These are phyloP conservation scores for Rhagophthalmus giganteus DNA, from an alignment of 2,888 invertebrate genomes.

Conservation along the genomic window DNA sequence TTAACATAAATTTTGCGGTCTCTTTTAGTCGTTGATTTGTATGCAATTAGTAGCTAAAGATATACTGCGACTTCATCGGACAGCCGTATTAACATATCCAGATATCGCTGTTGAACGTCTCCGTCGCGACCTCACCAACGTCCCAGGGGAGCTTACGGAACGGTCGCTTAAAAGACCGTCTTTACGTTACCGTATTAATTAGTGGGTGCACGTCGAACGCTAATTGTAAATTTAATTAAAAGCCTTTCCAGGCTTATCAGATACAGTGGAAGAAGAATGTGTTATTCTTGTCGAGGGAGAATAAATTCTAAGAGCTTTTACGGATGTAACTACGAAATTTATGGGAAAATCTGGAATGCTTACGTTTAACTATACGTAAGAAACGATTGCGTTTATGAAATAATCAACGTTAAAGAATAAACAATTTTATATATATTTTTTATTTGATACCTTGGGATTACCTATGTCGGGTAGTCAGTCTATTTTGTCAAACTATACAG, in stretches of 20 bases:
- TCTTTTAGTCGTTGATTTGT: constrained; percentile 47
- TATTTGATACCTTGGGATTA: too few relatives aligned
- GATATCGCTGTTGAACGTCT: constrained; percentile 34
- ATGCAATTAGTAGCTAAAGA: constrained; percentile 47
- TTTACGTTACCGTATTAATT: constrained; percentile 50
- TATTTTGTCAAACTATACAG: too few relatives aligned
- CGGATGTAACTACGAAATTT: constrained; percentile 26
- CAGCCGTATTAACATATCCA: constrained; percentile 51
- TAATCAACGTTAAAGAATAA: too few relatives aligned
- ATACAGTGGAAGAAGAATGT: constrained; percentile 47
- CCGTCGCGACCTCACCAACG: constrained; percentile 25
- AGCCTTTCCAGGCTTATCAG: constrained; percentile 49
- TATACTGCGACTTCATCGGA: constrained; percentile 44
- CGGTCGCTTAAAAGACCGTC: constrained; percentile 20
- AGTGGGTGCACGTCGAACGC: constrained; percentile 53
- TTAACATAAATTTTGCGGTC: constrained; percentile 47
- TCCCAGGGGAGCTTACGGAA: constrained; percentile 21
- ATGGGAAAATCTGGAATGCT: constrained; percentile 12
- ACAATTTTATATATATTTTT: too few relatives aligned
- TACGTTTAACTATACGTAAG: constrained; percentile 2
- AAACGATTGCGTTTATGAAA: constrained; percentile 6
- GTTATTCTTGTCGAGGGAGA: constrained; percentile 44
- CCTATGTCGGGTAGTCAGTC: too few relatives aligned
- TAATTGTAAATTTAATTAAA: constrained; percentile 56
- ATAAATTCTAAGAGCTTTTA: constrained; percentile 44